Evolutionary conservation across 2,797 vertebrate species (phyloP), one percentile per base, ranked within the genome.

Genomic region (Heliangelus exortis): DNA sequence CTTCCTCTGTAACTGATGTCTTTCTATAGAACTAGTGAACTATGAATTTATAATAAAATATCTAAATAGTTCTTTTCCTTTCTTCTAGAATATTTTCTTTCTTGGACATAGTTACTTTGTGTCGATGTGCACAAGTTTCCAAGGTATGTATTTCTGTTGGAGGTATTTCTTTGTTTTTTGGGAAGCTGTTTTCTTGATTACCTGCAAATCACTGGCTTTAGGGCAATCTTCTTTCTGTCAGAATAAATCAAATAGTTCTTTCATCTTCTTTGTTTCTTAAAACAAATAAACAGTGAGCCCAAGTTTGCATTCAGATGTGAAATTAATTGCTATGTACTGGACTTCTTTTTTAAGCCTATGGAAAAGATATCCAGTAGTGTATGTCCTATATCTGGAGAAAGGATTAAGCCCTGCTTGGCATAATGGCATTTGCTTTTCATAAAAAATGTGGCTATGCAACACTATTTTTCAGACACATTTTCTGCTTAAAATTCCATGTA

Each of bases 1-100:
- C 19, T 68, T 62, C 48, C 75, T 68, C 20, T 89, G 9, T 72
- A 67, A 47, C 34, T 72, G n/a, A 2, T 54, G 6, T 77, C 16
- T 65, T 89, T 83, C 43, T 4, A 1, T 25, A 72, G 43, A 80
- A 20, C 19, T 50, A 29, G 9, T 68, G 28, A 73, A 45, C 13
- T 5, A 4, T 69, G 62, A 83, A 84, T 77, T 93, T 50, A 8
- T 72, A 76, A 58, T 34, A 48, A 82, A 91, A 10, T 9, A 34
- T 76, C 78, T 65, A 92, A 80, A 87, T 77, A 92, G 20, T 88
- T 74, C 23, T 95, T 94, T 92, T 48, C 69, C 47, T 98, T 92
- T 97, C 87, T 97, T 97, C 96, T 95, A 99, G 99, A 98, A 99
- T 99, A 98, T 99, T 99, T 98, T 99, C 99, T 96, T 99, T 99